Base-by-base conservation (phyloP, 2,888 invertebrate genomes). In the Thymelicus acteon region DNA sequence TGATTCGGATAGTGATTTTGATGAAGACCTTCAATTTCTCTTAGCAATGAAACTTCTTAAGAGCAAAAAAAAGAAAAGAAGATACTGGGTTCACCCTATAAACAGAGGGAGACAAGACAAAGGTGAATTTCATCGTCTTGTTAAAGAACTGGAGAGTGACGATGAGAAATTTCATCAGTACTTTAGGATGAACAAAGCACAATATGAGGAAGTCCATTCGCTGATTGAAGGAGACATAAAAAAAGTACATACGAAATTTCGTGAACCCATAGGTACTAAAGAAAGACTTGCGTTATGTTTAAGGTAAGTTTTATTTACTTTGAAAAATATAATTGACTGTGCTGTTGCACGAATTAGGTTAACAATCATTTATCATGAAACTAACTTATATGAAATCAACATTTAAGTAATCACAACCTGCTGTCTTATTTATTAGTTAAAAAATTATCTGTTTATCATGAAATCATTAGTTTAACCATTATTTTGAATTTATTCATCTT, bases 251-350 rank as follows among this genome's bases (percentile, higher is more conserved):
- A 77, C 76, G n/a, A 71, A 67, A 67, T 76, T 75, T 76, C 76
- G 77, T 19, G 60, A 72, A 39, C 72, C 76, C 67, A 77, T 78
- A 37, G 73, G 69, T 13, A 76, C 76, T 73, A 76, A 70, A 76
- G 75, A 76, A 75, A 76, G 75, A 74, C 75, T 78, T 57, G 76
- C 73, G 24, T 70, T 76, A 63, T 75, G 72, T 73, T 75, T 76
- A 68, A 76, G 76, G 76, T 75, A 76, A 73, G 72, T 54, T 66
- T 75, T 73, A 13, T 60, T 39, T 39, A 5, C 12, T 60, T n/a
- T 39, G 12, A 60, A 37, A 60, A 60, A 39, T 57, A 24, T 24
- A 57, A 31, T 31, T 31, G 31, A 31, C 31, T 31, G 31, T 52
- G 52, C 48, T 48, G 48, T 48, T 48, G 48, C n/a, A 13, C 48